Percentiles rank a stretch among this genome's conserved stretches.
Evolutionary conservation across 2,113 vertebrate genomes (phyloP).

Genomic region (Elgaria multicarinata): DNA sequence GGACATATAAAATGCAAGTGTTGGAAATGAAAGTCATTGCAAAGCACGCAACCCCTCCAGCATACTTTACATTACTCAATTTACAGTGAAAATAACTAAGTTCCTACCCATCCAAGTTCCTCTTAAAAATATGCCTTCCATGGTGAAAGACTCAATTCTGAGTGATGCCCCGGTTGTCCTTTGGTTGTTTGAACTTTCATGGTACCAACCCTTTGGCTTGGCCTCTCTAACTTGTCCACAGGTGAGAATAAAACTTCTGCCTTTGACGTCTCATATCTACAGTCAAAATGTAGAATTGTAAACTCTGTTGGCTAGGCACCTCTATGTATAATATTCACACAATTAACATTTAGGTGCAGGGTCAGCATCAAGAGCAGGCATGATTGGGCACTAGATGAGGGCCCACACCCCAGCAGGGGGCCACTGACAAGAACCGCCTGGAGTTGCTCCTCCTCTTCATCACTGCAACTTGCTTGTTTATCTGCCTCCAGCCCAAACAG

Average conservation of each 20-base stretch:
- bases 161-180: too few species aligned
- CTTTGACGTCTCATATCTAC: not conserved
- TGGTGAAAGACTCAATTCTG: not conserved
- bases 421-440: too few species aligned
- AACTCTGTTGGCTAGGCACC: not conserved
- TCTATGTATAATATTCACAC: too few species aligned
- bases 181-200: not conserved
- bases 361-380: too few species aligned
- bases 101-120: not conserved
- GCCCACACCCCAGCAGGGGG: too few species aligned
- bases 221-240: not conserved
- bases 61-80: not conserved
- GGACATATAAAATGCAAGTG: too few species aligned
- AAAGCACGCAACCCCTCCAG: not conserved
- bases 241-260: not conserved
- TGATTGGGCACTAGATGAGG: too few species aligned
- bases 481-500: too few species aligned
- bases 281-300: not conserved
- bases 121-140: not conserved
- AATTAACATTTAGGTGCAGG: too few species aligned
- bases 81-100: not conserved
- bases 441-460: too few species aligned
- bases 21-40: not conserved
- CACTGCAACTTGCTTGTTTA: too few species aligned
- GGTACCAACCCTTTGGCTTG: not conserved